Percentiles rank a stretch among this genome's conserved stretches.
Evolutionary conservation across 2,113 vertebrate species (phyloP).

Genomic region (Plotosus lineatus): DNA sequence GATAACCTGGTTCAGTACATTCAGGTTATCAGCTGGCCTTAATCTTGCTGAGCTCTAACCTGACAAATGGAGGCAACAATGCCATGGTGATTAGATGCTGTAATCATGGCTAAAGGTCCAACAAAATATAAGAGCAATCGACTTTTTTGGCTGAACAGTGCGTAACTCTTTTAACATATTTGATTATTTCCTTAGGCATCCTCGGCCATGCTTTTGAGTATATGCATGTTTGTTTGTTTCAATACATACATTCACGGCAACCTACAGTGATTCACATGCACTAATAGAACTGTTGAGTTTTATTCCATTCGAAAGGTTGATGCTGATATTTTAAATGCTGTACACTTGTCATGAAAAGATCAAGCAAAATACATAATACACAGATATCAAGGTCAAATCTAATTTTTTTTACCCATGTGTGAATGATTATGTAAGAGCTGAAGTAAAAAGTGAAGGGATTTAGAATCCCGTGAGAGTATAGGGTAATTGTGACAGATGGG

Average conservation of each 20-base stretch:
- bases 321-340: neutral
- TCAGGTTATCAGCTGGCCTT: no score
- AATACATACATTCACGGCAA: constrained; percentile 14
- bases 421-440: constrained; percentile 23
- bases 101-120: no score
- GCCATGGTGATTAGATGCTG: no score
- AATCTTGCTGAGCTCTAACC: no score
- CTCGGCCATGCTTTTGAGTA: constrained; percentile 3
- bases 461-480: constrained; percentile 8
- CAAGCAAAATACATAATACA: constrained; percentile 18
- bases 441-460: constrained; percentile 6
- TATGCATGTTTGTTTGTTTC: neutral
- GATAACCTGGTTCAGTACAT: no score
- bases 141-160: no score
- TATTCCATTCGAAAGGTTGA: neutral
- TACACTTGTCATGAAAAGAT: constrained; percentile 5
- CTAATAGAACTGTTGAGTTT: constrained; percentile 15
- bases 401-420: neutral
- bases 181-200: neutral
- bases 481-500: constrained; percentile 44
- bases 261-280: constrained; percentile 24
- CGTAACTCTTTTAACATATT: constrained; percentile 10
- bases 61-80: no score
- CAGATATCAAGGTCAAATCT: neutral
- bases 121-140: no score